A percentile compares a stretch with the other conserved stretches of the same genome.
These are phyloP conservation scores for Eupithecia subfuscata DNA, from an alignment of 2,888 invertebrate species.

Conservation along the genomic window DNA sequence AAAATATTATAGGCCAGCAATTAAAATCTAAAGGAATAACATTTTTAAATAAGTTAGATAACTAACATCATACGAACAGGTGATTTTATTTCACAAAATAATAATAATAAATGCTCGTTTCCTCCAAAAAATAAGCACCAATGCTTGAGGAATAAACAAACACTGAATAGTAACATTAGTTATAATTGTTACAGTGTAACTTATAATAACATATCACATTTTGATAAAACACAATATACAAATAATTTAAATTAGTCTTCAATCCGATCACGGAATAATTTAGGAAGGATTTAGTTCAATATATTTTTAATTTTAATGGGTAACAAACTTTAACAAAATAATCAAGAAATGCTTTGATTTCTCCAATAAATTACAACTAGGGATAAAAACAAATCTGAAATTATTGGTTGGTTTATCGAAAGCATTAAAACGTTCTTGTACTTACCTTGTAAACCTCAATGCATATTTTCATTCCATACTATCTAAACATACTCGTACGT, in stretches of 20 bases:
- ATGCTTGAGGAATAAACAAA: constrained; percentile 55
- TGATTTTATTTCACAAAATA: constrained; percentile 33
- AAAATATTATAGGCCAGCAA: background rate
- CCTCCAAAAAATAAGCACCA: constrained; percentile 35
- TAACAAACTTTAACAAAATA: background rate
- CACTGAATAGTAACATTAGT: constrained; percentile 32
- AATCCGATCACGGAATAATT: constrained; percentile 29
- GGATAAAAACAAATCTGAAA: background rate
- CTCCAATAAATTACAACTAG: background rate
- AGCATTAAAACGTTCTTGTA: background rate
- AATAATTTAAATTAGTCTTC: constrained; percentile 32
- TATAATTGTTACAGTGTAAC: constrained; percentile 46
- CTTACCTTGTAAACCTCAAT: background rate
- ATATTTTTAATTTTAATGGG: background rate
- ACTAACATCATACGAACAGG: background rate
- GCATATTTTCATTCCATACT: background rate
- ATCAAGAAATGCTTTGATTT: background rate
- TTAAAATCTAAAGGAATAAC: background rate
- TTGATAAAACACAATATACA: constrained; percentile 55
- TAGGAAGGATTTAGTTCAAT: constrained; percentile 20
- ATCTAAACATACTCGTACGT: background rate
- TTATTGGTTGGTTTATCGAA: background rate
- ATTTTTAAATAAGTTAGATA: background rate
- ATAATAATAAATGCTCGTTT: constrained; percentile 58
- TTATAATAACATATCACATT: constrained; percentile 65